These are phyloP conservation scores for Harpagoxenus sublaevis DNA, from an alignment of 2,888 invertebrate species.

Conservation along the genomic window DNA sequence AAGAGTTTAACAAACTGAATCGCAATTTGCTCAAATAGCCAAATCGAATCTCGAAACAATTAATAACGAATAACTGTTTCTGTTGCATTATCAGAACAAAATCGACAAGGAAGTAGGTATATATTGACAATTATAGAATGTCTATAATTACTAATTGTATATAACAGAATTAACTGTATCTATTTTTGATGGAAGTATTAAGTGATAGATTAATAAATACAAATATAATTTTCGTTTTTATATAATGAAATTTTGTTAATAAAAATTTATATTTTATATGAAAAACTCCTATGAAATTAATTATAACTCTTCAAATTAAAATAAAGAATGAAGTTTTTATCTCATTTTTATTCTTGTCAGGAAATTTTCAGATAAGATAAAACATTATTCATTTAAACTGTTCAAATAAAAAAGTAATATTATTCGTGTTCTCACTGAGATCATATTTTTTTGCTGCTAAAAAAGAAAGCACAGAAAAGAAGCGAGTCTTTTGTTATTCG, in stretches of 20 bases:
- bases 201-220: background rate
- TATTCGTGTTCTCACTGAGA: background rate
- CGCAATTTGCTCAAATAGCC: background rate
- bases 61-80: background rate
- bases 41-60: background rate
- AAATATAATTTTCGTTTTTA: background rate
- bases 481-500: background rate
- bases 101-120: too few species aligned
- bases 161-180: background rate
- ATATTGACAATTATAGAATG: background rate
- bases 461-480: background rate
- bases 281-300: background rate
- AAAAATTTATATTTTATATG: background rate
- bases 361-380: background rate
- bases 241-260: background rate
- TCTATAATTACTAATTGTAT: background rate
- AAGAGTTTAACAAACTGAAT: background rate
- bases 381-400: background rate
- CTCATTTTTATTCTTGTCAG: background rate
- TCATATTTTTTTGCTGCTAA: background rate
- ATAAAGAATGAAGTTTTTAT: background rate
- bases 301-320: background rate
- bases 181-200: background rate
- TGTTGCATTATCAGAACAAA: background rate
- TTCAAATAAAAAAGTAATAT: slow-evolving; percentile 3